Evolutionary conservation across 2,888 invertebrate genomes (phyloP).

Genomic region (Caradrina clavipalpis): DNA sequence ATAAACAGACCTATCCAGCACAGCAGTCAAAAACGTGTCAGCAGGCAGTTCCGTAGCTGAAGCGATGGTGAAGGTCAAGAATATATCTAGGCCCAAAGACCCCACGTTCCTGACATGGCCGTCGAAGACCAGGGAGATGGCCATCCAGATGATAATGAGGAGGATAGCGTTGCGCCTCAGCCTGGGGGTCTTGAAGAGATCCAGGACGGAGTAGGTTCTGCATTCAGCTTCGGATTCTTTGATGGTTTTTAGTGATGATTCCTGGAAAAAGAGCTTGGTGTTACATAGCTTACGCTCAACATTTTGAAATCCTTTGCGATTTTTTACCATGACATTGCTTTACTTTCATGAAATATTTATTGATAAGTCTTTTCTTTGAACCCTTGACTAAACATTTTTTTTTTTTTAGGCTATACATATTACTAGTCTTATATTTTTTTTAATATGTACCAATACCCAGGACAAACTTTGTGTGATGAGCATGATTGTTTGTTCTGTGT

Average conservation of each 20-base stretch:
- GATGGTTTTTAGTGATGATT: slow-evolving; percentile 92
- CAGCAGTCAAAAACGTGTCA: slow-evolving; percentile 94
- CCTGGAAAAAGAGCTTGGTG: no score
- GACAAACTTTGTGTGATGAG: no score
- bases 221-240: slow-evolving; percentile 94
- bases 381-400: no score
- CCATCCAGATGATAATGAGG: slow-evolving; percentile 96
- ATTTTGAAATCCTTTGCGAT: no score
- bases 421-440: no score
- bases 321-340: no score
- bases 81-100: slow-evolving; percentile 95
- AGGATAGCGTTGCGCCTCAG: slow-evolving; percentile 94
- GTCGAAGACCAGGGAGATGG: slow-evolving; percentile 96
- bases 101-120: slow-evolving; percentile 97
- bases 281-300: no score
- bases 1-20: slow-evolving; percentile 90
- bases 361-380: no score
- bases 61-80: slow-evolving; percentile 96
- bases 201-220: slow-evolving; percentile 94
- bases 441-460: no score
- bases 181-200: slow-evolving; percentile 95
- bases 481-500: no score
- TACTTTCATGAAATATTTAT: no score
- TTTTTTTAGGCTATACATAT: no score
- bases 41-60: slow-evolving; percentile 96